Evolutionary conservation across 2,888 invertebrate species (phyloP).

Genomic region (Pegoplata infirma): DNA sequence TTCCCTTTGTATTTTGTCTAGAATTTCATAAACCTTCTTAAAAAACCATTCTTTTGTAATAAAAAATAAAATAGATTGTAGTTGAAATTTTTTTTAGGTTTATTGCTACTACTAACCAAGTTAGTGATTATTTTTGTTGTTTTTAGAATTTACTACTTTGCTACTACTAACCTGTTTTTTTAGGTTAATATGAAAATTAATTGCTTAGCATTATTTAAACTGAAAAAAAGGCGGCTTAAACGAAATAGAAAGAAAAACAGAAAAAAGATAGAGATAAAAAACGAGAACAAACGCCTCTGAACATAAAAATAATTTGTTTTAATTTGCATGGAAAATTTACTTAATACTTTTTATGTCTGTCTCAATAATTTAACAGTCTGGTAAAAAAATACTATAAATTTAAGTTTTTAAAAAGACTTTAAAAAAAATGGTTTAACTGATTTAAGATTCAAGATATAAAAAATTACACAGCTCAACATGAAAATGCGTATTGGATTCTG

Average conservation of each 20-base stretch:
- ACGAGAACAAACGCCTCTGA: slow-evolving; percentile 14
- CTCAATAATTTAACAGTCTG: too few species aligned
- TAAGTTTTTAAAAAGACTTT: too few species aligned
- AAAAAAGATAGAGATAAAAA: neutral
- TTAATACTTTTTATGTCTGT: too few species aligned
- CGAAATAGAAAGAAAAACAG: neutral
- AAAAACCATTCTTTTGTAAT: neutral
- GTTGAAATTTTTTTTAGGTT: neutral
- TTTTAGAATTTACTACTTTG: neutral
- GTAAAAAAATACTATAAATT: too few species aligned
- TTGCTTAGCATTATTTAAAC: slow-evolving; percentile 26
- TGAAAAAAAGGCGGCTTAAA: slow-evolving; percentile 20
- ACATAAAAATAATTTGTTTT: too few species aligned
- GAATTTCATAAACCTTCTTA: neutral
- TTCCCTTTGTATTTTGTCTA: neutral
- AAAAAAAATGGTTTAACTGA: too few species aligned
- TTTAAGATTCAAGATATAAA: too few species aligned
- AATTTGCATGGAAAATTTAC: too few species aligned
- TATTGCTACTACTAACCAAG: neutral
- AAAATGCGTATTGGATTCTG: too few species aligned
- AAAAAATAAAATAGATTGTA: neutral
- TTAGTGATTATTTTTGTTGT: neutral
- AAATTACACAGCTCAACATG: too few species aligned
- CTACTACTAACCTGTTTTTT: slow-evolving; percentile 32
- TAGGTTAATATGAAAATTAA: slow-evolving; percentile 29